Evolutionary conservation across 2,888 invertebrate species (phyloP), one percentile per base, ranked within the genome.

Genomic region (Macrosoma leucophasiata): DNA sequence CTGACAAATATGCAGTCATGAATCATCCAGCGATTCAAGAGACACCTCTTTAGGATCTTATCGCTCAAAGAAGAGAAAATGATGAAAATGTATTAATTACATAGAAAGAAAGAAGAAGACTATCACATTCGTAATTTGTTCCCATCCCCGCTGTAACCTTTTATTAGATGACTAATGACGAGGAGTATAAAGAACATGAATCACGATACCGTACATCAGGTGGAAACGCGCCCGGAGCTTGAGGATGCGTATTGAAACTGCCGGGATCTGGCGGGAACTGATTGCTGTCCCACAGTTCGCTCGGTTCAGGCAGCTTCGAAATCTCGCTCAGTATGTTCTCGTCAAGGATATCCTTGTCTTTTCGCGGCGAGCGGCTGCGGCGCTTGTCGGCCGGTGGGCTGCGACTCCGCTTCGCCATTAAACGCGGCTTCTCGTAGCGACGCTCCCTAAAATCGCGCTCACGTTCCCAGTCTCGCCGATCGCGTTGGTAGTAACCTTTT

Each of bases 311-410:
- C 6, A 79, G 44, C 43, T 82, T 82, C 0, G 78, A 59, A 24
- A 82, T 79, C 39, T 81, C 81, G 43, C 67, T 77, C 29, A 81
- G 50, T 39, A 82, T 79, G 30, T 79, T 81, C 8, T 81, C 82
- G 20, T 81, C 81, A 4, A 78, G 34, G 13, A 70, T 29, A 15
- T 79, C 78, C 36, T 81, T 81, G 3, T 79, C 78, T 27, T 45
- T 56, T 5, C 71, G 57, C 1, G 79, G 81, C 0, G 81, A 66
- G 4, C 76, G 66, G 40, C 75, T 68, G n/a, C 65, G 52, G 1
- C 58, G 64, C 41, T 69, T 71, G 1, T 57, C 55, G 10, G 61
- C 55, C 2, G 44, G 43, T 10, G 72, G 63, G 32, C 71, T 70
- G 9, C 69, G 62, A 46, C 74, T 77, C 3, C 72, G 57, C 33